Percentiles rank a stretch among this genome's conserved stretches.
phyloP scores from a whole-genome alignment of 2,888 invertebrate species.

The Tiliacea aurago region DNA sequence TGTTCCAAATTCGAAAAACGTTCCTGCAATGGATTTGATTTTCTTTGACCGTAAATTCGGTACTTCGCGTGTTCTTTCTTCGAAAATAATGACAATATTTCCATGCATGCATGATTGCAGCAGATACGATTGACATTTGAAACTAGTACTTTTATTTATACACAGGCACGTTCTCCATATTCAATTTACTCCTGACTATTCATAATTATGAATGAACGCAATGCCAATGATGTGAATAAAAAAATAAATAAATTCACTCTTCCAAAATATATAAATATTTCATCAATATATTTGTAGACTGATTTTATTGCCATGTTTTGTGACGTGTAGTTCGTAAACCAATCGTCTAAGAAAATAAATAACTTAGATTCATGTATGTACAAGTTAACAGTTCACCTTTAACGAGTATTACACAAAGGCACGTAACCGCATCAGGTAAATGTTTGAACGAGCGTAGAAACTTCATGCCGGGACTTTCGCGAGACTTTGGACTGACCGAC shows the following conservation, averaged over 20 bases:
- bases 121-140: slow-evolving; percentile 15
- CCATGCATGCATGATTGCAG: no score
- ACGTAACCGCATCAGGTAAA: slow-evolving; percentile 18
- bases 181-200: slow-evolving; percentile 23
- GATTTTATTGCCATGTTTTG: background rate
- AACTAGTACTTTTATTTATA: slow-evolving; percentile 15
- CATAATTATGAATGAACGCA: slow-evolving; percentile 9
- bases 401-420: slow-evolving; percentile 10
- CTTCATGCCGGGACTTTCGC: background rate
- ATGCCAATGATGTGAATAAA: slow-evolving; percentile 5
- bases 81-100: no score
- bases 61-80: no score
- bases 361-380: background rate
- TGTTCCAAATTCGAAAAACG: no score
- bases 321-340: slow-evolving; percentile 6
- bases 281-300: background rate
- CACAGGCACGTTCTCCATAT: slow-evolving; percentile 6
- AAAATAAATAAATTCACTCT: slow-evolving; percentile 13
- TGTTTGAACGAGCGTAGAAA: slow-evolving; percentile 18
- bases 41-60: no score
- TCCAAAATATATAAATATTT: slow-evolving; percentile 4
- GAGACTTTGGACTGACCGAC: background rate
- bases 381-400: slow-evolving; percentile 18
- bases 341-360: slow-evolving; percentile 4
- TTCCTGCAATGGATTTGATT: no score